Conservation (phyloP, 2,888 invertebrate species). For the Cylloceria caligata region DNA sequence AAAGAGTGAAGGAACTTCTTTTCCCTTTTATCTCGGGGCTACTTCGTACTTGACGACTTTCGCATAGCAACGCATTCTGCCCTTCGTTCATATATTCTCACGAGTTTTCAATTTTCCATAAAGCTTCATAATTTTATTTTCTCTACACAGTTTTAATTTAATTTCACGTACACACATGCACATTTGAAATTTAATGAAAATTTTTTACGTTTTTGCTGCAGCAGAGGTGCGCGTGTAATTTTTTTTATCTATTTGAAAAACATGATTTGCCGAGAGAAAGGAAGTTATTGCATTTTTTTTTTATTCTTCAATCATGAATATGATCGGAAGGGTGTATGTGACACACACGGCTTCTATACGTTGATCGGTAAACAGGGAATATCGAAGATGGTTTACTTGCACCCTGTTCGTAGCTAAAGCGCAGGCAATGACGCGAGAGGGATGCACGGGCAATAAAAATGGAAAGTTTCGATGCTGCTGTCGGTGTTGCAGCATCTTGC, state of each 20-base stretch:
- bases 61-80: neutral
- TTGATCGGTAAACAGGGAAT: slow-evolving; percentile 1
- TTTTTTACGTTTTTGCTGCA: too few species aligned
- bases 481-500: slow-evolving; percentile 1
- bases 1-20: neutral
- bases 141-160: neutral
- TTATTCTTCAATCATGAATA: neutral
- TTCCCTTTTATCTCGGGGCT: slow-evolving; percentile 1
- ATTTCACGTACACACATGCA: neutral
- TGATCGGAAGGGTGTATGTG: neutral
- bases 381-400: slow-evolving; percentile 6
- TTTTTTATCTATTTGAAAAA: too few species aligned
- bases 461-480: slow-evolving; percentile 32
- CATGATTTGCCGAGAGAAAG: too few species aligned
- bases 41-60: slow-evolving; percentile 19
- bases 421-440: slow-evolving; percentile 49
- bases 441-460: slow-evolving; percentile 58
- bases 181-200: neutral
- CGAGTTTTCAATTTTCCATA: neutral
- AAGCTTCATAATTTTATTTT: neutral
- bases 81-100: neutral
- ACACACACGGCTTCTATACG: neutral
- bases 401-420: slow-evolving; percentile 26
- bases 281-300: too few species aligned
- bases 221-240: too few species aligned